Conservation (phyloP, 2,113 vertebrate species). For the Dascyllus trimaculatus region DNA sequence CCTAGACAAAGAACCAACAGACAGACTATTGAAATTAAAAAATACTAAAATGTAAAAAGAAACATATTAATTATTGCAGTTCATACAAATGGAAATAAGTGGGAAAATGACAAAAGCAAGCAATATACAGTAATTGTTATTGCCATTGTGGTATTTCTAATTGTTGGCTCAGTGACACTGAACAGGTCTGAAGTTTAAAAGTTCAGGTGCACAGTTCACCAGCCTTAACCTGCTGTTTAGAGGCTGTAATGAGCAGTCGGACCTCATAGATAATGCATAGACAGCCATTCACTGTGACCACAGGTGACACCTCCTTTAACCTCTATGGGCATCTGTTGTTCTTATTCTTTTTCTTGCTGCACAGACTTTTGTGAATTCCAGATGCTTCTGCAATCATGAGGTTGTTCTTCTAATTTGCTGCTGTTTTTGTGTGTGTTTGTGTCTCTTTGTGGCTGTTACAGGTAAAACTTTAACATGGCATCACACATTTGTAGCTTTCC, state of each 20-base stretch:
- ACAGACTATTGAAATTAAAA: background rate
- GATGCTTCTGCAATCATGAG: too few species aligned
- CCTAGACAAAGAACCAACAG: background rate
- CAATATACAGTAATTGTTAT: background rate
- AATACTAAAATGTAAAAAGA: background rate
- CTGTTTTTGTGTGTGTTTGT: background rate
- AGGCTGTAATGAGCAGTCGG: constrained; percentile 56
- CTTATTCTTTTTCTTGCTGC: background rate
- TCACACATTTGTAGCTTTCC: background rate
- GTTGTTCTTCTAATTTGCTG: background rate
- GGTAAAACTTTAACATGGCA: background rate
- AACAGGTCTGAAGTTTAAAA: constrained; percentile 19
- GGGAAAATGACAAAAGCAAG: background rate
- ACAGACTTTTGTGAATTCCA: background rate
- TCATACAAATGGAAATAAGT: too few species aligned
- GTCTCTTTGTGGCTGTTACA: background rate
- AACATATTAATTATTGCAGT: background rate
- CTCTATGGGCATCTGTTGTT: constrained; percentile 32
- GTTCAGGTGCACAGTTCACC: constrained; percentile 36
- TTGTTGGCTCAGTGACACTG: constrained; percentile 1
- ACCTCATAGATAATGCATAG: constrained; percentile 72
- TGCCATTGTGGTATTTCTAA: background rate
- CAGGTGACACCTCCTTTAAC: constrained; percentile 42
- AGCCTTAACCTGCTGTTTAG: constrained; percentile 34
- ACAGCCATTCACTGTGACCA: constrained; percentile 61